These are phyloP conservation scores for Butorides virescens DNA, from an alignment of 2,113 vertebrate species.

Conservation along the genomic window DNA sequence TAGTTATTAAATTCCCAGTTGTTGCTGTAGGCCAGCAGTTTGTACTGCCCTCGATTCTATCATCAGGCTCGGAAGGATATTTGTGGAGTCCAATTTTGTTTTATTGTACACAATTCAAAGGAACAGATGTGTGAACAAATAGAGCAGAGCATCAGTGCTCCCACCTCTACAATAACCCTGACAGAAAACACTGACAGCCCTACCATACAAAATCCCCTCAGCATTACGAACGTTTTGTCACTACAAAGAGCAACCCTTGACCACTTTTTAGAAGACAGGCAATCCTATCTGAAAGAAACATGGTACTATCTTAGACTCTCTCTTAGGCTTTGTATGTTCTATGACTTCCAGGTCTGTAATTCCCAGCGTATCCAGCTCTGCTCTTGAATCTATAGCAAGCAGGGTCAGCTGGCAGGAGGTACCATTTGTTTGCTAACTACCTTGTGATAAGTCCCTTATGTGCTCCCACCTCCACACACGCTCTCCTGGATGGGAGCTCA, in stretches of 20 bases:
- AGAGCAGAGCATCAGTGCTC: background rate
- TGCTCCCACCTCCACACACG: rapidly evolving
- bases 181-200: background rate
- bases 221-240: background rate
- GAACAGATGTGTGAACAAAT: background rate
- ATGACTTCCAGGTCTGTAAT: background rate
- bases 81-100: background rate
- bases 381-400: background rate
- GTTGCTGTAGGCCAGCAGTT: background rate
- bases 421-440: background rate
- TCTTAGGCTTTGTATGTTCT: background rate
- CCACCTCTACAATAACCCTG: background rate
- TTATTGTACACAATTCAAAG: background rate
- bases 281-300: background rate
- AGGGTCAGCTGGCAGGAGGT: background rate
- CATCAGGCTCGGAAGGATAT: background rate
- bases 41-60: background rate
- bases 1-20: background rate
- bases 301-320: background rate
- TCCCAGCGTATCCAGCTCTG: background rate
- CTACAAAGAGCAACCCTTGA: background rate
- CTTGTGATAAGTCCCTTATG: background rate
- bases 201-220: background rate
- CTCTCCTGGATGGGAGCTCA: background rate
- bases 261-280: background rate